phyloP scores from a whole-genome alignment of 1,140 invertebrate species.

The Drosophila kanapiae region DNA sequence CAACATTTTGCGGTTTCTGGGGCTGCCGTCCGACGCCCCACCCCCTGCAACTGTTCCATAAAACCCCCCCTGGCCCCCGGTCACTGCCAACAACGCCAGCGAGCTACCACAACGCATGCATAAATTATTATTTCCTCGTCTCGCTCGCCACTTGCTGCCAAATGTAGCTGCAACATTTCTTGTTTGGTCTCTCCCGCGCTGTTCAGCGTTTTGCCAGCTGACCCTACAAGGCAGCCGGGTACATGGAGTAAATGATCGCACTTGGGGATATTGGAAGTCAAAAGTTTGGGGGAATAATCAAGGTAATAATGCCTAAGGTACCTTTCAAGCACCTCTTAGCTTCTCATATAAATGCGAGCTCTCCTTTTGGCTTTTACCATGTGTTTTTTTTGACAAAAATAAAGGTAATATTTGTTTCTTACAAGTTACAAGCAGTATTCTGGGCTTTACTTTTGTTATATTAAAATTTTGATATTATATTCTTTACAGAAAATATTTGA shows the following conservation, averaged over 20 bases:
- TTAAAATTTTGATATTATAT: not conserved
- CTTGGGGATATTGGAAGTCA: not conserved
- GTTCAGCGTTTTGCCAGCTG: slow-evolving; percentile 13
- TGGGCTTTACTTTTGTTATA: not conserved
- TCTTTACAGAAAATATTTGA: not conserved
- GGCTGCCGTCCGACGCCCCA: slow-evolving; percentile 34
- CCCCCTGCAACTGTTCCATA: not conserved
- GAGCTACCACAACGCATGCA: slow-evolving; percentile 78
- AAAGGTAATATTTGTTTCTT: not conserved
- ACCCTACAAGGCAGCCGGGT: slow-evolving; percentile 20
- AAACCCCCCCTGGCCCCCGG: not conserved
- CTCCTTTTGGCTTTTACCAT: no score
- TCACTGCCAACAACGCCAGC: slow-evolving; percentile 38
- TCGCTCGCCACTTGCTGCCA: slow-evolving; percentile 73
- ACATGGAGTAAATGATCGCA: slow-evolving; percentile 5
- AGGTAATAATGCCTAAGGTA: not conserved
- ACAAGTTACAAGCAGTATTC: rapidly evolving
- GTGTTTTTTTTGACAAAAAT: not conserved
- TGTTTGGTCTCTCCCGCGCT: slow-evolving; percentile 9
- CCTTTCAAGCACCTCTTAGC: not conserved
- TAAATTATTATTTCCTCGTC: slow-evolving; percentile 80
- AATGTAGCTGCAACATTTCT: slow-evolving; percentile 71
- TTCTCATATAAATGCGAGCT: not conserved
- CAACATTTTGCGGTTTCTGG: slow-evolving; percentile 75
- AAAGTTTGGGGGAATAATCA: not conserved